phyloP scores from a whole-genome alignment of 2,113 vertebrate genomes.

The Climacteris rufus region DNA sequence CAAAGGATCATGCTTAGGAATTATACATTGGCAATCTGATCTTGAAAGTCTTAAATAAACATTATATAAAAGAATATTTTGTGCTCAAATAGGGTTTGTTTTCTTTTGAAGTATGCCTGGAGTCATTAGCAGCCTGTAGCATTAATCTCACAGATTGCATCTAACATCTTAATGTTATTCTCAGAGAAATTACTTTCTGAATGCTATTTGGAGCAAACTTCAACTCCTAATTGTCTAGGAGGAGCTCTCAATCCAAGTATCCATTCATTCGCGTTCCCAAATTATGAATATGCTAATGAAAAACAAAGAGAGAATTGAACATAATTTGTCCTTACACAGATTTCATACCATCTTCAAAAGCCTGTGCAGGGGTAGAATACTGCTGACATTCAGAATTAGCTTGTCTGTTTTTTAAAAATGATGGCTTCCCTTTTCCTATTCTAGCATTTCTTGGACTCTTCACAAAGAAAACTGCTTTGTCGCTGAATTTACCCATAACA shows the following conservation, averaged over 20 bases:
- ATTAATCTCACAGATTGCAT: neutral
- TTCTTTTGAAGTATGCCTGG: neutral
- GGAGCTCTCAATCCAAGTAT: neutral
- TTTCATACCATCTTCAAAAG: neutral
- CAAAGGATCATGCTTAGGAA: neutral
- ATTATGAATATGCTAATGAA: neutral
- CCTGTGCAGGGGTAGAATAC: neutral
- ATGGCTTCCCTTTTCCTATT: neutral
- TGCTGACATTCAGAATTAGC: neutral
- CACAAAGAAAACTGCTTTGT: neutral
- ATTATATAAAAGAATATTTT: neutral
- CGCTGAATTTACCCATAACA: neutral
- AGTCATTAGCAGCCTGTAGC: neutral
- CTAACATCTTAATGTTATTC: neutral
- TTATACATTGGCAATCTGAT: neutral
- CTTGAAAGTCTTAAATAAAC: neutral
- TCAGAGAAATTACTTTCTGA: neutral
- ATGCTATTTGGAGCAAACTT: neutral
- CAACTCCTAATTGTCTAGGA: neutral
- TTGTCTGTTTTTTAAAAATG: neutral
- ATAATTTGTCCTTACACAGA: neutral
- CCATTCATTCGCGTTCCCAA: neutral
- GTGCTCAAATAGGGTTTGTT: neutral
- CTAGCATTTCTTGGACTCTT: neutral
- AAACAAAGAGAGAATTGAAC: neutral